Evolutionary conservation across 37 sponge, comb jelly and placozoan species (phyloP), one percentile per base, ranked within the genome.

Genomic region (Oscarella lobularis): DNA sequence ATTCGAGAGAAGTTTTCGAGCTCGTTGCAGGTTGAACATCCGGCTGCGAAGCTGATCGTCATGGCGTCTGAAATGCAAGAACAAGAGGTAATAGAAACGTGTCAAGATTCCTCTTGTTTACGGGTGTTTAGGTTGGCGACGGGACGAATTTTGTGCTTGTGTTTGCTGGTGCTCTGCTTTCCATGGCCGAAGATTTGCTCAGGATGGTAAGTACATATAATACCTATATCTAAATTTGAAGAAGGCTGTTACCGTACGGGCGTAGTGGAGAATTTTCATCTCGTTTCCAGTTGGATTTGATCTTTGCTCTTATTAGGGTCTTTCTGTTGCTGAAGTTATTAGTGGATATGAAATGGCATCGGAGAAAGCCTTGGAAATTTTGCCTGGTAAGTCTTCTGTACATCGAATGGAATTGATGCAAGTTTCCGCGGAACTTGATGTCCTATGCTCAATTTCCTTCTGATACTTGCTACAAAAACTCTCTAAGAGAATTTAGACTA

Each of bases 111-210:
- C 20, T 27, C 20, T 48, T 2, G 5, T 76, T 4, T 55, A 38
- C 54, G 36, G 35, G 73, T 27, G 60, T 31, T 0, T 35, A 91
- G 92, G 79, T 88, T 76, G 98, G 98, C 37, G 98, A 97, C 80
- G 98, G 98, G 0, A 93, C 98, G 31, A 97, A 97, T 83, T 90
- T 97, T 84, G 94, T 97, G 38, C 76, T 97, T 75, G 75, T 97
- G 73, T 76, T 97, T 67, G 83, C 86, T 66, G 98, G 98, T n/a
- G 89, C 91, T 0, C 75, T 97, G 73, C 72, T 97, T 83, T 81
- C 83, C 33, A 76, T 85, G 34, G 98, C 94, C 3, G 94, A 90
- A 38, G 93, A 84, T 1, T 81, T 97, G 69, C 73, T 97, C 30
- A 71, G 89, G 30, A 89, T 92, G 92, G 81, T 80, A 40, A 14